Evolutionary conservation across 2,797 vertebrate genomes (phyloP), one percentile per base, ranked within the genome.

Genomic region (Notoglanidium macrostoma): DNA sequence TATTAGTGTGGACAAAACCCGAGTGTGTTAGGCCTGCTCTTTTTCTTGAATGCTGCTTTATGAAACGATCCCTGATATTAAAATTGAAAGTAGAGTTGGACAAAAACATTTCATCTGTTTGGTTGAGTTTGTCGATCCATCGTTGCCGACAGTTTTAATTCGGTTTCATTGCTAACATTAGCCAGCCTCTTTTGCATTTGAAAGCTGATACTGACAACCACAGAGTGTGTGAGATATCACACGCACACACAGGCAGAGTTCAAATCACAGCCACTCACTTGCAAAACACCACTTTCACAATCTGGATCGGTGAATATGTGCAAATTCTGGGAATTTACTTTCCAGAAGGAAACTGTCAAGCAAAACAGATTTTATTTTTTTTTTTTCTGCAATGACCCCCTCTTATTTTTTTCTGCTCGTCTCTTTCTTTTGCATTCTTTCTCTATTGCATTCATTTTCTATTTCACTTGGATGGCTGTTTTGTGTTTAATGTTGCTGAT

Each of bases 281-380:
- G 80, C 80, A 51, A 68, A 67, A 83, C 26, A 83, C 63, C 44
- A 68, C 44, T 83, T 83, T 54, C 80, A 67, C 63, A 83, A 68
- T 83, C 46, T 68, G 80, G 63, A 68, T 54, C 51, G 21, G 63
- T 61, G 57, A 54, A 21, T 80, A 74, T 86, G 26, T 76, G 15
- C 73, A 55, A 44, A 23, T 51, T 80, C 72, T 73, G 63, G 32
- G 86, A 86, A 76, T 73, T 76, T 40, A 54, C 73, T 59, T 88
- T 88, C 77, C 68, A 80, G 84, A 55, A 80, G 68, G 67, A 81
- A 73, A 86, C 51, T 70, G 23, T 61, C 19, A 85, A 54, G 44
- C 51, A 65, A 77, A 49, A 26, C 15, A n/a, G n/a, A 19, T 4
- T 55, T 15, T 21, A 40, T 5, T 7, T 14, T 26, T 46, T 73